Evolutionary conservation across 2,113 vertebrate genomes (phyloP), one percentile per base, ranked within the genome.

Genomic region (Bolborhynchus lineola): DNA sequence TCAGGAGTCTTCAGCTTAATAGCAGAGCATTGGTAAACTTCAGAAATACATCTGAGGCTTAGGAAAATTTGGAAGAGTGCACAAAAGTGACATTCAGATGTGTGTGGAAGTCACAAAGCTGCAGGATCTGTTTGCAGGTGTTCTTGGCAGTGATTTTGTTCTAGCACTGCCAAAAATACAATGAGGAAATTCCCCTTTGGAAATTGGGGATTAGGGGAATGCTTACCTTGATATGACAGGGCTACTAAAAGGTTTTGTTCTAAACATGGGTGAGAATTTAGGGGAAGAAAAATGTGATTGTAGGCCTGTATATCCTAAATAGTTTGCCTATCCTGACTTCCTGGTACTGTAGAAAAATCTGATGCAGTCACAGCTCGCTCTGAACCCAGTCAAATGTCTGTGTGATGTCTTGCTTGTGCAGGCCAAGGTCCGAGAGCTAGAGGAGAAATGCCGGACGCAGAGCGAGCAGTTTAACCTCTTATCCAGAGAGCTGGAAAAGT

Each of bases 391-490:
- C 16, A 42, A 13, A 39, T 39, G 28, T 21, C 6, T 35, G 23
- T 88, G 57, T n/a, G 76, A 3, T 41, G 16, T 84, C 60, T 93
- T 70, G 23, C 31, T 77, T 44, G 19, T 55, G 37, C 96, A 99
- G 99, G 98, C 98, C 97, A 99, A 99, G 98, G 99, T 99, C 19
- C 98, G 98, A 9, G 99, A 99, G 98, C 97, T 99, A 96, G 99
- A 99, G 97, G 99, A 99, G 95, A 99, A 99, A 99, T 99, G 99
- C 92, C 98, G 99, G 92, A 97, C 88, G 2, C 99, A 99, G 98
- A 99, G 99, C 89, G 99, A 99, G 96, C 99, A 99, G 97, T 99
- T 99, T 98, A 98, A 99, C 97, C 98, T 99, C 95, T 98, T 99
- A 94, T 99, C 99, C 11, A 98, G 98, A 97, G 99, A 99, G 96